phyloP scores from a whole-genome alignment of 1,140 invertebrate genomes.

The Aphidius gifuensis region DNA sequence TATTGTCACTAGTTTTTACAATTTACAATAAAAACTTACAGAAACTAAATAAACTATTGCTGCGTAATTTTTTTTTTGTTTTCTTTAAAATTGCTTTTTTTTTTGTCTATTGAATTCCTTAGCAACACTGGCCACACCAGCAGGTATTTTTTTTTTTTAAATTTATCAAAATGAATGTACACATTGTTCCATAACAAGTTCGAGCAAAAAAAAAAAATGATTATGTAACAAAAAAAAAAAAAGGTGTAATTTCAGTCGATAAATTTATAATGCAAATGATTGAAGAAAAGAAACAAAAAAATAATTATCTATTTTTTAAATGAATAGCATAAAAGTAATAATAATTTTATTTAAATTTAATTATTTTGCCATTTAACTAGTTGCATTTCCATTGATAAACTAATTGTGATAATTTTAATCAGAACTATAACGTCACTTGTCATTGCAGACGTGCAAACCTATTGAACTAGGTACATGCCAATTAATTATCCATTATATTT shows the following conservation, averaged over 20 bases:
- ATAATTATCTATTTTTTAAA: neutral
- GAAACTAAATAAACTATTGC: too few species aligned
- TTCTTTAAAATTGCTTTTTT: too few species aligned
- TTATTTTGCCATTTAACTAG: constrained; percentile 27
- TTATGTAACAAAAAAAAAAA: neutral
- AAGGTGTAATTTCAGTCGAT: too few species aligned
- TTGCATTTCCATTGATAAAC: constrained; percentile 55
- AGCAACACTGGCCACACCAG: too few species aligned
- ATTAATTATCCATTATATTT: constrained; percentile 27
- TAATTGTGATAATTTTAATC: constrained; percentile 39
- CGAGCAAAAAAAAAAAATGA: neutral
- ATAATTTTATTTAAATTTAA: constrained; percentile 18
- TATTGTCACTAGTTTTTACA: too few species aligned
- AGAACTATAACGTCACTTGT: constrained; percentile 42
- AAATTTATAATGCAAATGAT: too few species aligned
- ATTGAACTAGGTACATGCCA: constrained; percentile 44
- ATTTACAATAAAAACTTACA: too few species aligned
- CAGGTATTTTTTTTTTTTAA: too few species aligned
- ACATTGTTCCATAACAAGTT: too few species aligned
- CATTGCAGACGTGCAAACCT: constrained; percentile 44
- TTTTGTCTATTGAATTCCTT: too few species aligned
- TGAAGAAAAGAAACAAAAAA: neutral
- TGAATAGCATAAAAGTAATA: constrained; percentile 11
- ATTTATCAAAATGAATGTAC: too few species aligned
- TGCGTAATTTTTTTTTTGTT: too few species aligned